A percentile compares a stretch with the other conserved stretches of the same genome.
Evolutionary conservation across 2,888 invertebrate genomes (phyloP).

Genomic region (Pollenia labialis): DNA sequence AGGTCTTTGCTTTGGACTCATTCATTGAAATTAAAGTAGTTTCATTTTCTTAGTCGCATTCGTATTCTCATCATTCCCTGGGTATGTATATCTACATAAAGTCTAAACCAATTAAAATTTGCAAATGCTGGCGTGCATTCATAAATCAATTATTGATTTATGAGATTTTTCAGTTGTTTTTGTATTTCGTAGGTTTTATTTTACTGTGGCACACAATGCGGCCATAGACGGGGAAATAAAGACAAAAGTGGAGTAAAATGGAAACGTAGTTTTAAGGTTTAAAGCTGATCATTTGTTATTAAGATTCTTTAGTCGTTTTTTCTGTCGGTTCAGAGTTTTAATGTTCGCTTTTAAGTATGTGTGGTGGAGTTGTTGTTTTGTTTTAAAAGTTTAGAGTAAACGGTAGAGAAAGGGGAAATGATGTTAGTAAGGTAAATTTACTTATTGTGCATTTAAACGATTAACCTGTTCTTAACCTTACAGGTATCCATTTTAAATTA

Average conservation of each 20-base stretch:
- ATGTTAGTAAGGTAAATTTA: conserved; percentile 12
- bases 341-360: conserved; percentile 40
- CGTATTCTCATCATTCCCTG: conserved; percentile 51
- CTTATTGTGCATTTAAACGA: conserved; percentile 37
- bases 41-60: conserved; percentile 33
- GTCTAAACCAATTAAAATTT: conserved; percentile 74
- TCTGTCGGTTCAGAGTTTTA: conserved; percentile 14
- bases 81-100: conserved; percentile 69
- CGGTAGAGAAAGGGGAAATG: background rate
- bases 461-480: conserved; percentile 62
- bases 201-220: conserved; percentile 43
- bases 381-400: conserved; percentile 34
- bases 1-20: conserved; percentile 34
- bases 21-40: conserved; percentile 60
- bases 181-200: conserved; percentile 54
- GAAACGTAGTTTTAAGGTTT: conserved; percentile 40
- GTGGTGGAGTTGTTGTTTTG: background rate
- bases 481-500: conserved; percentile 3
- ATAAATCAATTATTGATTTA: conserved; percentile 78
- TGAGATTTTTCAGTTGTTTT: conserved; percentile 70
- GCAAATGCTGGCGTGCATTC: conserved; percentile 75
- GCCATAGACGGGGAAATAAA: conserved; percentile 3
- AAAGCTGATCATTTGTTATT: conserved; percentile 67
- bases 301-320: conserved; percentile 14
- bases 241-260: conserved; percentile 42